Conservation (phyloP, 1,140 invertebrate species). For the Dreissena polymorpha region DNA sequence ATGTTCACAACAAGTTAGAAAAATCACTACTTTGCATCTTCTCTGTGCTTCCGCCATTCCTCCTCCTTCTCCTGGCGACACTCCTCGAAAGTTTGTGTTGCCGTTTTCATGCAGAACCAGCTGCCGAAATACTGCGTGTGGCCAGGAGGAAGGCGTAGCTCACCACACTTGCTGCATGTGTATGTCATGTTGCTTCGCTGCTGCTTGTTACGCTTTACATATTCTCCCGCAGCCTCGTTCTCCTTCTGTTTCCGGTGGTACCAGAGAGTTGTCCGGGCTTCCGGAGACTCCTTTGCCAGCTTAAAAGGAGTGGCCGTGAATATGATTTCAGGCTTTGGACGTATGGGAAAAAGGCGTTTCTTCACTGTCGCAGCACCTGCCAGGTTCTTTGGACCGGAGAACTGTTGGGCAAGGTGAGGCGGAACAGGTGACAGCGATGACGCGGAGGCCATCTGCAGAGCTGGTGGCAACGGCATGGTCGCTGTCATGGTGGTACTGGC, state of each 20-base stretch:
- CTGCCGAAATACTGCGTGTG: no score
- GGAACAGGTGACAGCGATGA: background rate
- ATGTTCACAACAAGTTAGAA: background rate
- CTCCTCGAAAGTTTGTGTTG: background rate
- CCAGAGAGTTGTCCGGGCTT: background rate
- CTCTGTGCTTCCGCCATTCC: background rate
- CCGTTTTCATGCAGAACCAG: no score
- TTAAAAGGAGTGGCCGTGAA: background rate
- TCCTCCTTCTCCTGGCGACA: background rate
- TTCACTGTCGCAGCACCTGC: background rate
- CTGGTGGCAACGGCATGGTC: background rate
- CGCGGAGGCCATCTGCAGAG: background rate
- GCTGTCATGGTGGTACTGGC: background rate
- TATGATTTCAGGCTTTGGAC: background rate
- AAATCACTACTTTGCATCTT: background rate
- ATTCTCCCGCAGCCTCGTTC: no score
- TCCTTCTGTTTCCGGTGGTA: background rate
- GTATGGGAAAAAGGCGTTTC: background rate
- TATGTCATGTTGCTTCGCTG: background rate
- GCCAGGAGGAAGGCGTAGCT: no score
- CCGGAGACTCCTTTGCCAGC: background rate
- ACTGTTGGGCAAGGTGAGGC: background rate
- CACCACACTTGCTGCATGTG: slow-evolving; percentile 8
- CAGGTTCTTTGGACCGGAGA: background rate
- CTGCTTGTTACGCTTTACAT: background rate